Evolutionary conservation across 2,888 invertebrate species (phyloP), one percentile per base, ranked within the genome.

Genomic region (Entomobrya proxima): DNA sequence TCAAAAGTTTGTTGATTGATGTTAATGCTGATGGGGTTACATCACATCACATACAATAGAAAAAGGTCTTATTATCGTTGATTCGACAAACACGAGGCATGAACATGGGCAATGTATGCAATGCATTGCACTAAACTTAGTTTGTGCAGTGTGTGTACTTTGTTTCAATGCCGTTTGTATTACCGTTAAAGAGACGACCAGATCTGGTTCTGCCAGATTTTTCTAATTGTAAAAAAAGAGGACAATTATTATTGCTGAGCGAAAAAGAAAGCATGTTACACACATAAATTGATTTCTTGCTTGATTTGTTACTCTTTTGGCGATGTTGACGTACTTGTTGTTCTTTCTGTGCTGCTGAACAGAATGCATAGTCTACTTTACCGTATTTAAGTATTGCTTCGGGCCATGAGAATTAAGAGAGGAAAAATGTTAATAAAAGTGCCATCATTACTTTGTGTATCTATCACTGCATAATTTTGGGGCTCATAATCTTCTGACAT

Each of bases 281-380:
- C 76, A 83, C 72, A 77, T 77, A 81, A n/a, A 85, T 85, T 85
- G 85, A 79, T 79, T 85, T 85, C 50, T 72, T 47, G 58, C 76
- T 84, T 69, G 77, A 84, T 84, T 84, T 84, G 84, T 77, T 27
- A 78, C 69, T 72, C 40, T 75, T 55, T 13, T 27, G 37, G n/a
- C 50, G 47, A 27, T 72, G 72, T 72, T 72, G 72, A 72, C 72
- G 69, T 27, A 30, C 47, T 72, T 61, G 40, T 32, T 58, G 77
- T 35, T 13, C 7, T 7, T 18, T 18, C n/a, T 77, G 27, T 74
- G 15, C 58, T 55, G 7, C n/a, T 37, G 15, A 55, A 18, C 7
- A 55, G 9, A 7, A 15, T n/a, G n/a, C 7, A 55, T 55, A 11
- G 7, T 40, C 44, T 7, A 7, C 44, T 7, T 7, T 7, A 15